Evolutionary conservation across 2,888 invertebrate species (phyloP), one percentile per base, ranked within the genome.

Genomic region (Thera obeliscata): DNA sequence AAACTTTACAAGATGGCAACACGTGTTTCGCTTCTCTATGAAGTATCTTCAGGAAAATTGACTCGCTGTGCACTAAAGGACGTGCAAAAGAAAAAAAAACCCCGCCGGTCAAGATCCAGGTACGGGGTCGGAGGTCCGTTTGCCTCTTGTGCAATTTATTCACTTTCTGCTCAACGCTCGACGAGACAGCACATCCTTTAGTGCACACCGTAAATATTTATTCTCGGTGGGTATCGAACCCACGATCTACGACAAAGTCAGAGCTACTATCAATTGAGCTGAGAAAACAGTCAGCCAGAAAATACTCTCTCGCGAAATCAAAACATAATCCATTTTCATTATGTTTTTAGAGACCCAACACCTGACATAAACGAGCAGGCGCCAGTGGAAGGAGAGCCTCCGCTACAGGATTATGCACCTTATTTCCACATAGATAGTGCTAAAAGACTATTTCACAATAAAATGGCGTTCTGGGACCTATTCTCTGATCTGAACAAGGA

Each of bases 391-490:
- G 59, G 46, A 41, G 50, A 62, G 52, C 59, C 38, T 3, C 46
- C 54, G 56, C 41, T 63, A 35, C n/a, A 46, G 54, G 48, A 64
- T 46, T 64, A 11, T 55, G 36, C 8, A 41, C 57, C 63, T 52
- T 70, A 65, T 55, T 41, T 54, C 0, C 6, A 58, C 38, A 55
- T 48, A 35, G 49, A 41, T 60, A 52, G 52, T 46, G 60, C 33
- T 1, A 56, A 5, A 2, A 59, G 60, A 11, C 54, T 59, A 6
- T 66, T 69, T 22, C 59, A 66, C 8, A 56, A 55, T 33, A 59
- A 63, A 50, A 56, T 64, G 54, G 58, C 56, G 48, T 71, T 66
- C 55, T 73, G 74, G 75, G 74, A 73, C 57, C 64, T 75, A 22
- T 74, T 73, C 57, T 73, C 7, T 7, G 3, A 56, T n/a, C n/a